These are phyloP conservation scores for Neoaliturus tenellus DNA, from an alignment of 2,888 invertebrate genomes.

Conservation along the genomic window DNA sequence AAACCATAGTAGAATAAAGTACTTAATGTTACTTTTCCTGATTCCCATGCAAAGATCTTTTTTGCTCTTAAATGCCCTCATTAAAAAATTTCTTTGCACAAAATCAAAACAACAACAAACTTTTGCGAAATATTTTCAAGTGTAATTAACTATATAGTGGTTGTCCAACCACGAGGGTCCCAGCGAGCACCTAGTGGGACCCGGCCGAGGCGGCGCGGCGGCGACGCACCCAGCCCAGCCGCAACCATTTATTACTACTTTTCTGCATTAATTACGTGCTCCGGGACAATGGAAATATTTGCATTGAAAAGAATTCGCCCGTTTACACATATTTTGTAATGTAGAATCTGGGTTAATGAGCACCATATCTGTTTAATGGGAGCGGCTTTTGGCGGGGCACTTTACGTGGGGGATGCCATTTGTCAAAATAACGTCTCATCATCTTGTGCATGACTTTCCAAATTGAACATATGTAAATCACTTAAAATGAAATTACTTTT, in stretches of 20 bases:
- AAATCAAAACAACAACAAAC: no score
- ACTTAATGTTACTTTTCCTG: no score
- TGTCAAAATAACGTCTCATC: conserved; percentile 33
- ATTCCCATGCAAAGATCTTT: no score
- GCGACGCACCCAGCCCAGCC: conserved; percentile 19
- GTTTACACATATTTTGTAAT: conserved; percentile 53
- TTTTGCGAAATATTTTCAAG: no score
- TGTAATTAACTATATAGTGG: no score
- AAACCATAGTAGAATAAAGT: no score
- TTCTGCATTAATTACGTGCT: conserved; percentile 48
- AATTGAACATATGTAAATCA: neutral
- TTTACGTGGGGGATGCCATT: neutral
- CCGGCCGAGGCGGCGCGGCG: neutral
- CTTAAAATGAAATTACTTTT: no score
- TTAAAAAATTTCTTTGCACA: no score
- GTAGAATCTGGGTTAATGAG: conserved; percentile 53
- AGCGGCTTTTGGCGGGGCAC: neutral
- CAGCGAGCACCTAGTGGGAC: neutral
- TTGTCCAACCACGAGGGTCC: no score
- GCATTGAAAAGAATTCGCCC: conserved; percentile 50
- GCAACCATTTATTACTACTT: conserved; percentile 53
- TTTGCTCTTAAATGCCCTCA: no score
- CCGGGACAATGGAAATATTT: conserved; percentile 55
- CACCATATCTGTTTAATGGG: conserved; percentile 33
- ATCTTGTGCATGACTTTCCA: neutral